Base-by-base conservation (phyloP, 2,888 invertebrate species). In the Campaea margaritaria region DNA sequence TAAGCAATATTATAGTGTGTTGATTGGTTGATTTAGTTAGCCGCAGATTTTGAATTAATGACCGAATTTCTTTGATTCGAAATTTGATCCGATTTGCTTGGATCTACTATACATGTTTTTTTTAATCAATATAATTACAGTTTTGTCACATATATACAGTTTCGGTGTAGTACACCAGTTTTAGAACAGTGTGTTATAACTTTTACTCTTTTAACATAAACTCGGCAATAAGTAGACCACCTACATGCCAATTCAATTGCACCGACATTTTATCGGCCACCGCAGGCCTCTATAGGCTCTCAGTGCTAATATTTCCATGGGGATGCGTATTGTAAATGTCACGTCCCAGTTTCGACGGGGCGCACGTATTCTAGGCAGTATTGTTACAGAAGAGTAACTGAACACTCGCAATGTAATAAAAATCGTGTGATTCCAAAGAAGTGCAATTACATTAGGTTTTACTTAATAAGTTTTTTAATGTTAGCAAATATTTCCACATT, bases 291-390 rank as follows among this genome's bases (percentile, higher is more conserved):
- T 51, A 15, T 44, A 51, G 28, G 14, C 55, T 31, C 34, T 27
- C 43, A 14, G 12, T 44, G 44, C 36, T 52, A 51, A 58, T 58
- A 58, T 63, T 55, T 47, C 58, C 58, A 55, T 49, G 55, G 62
- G 58, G 56, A 56, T 54, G 58, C 44, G 47, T 49, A 55, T 62
- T 43, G 51, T 59, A 64, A 67, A 67, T 65, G 64, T 60, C 65
- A 56, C 57, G 65, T 58, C 58, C 65, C 51, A 62, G 58, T 65
- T 67, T 62, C 45, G 43, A 58, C 16, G 45, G 21, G 21, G 39
- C 48, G 39, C 43, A 43, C 48, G 31, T 60, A 47, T 41, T 50
- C 42, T 47, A 48, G 28, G 34, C 21, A 47, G 15, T 27, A 36
- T 52, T 52, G 43, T 38, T 43, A 51, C 8, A 28, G n/a, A 28